phyloP scores from a whole-genome alignment of 2,888 invertebrate species.

The Lamproptera curius region DNA sequence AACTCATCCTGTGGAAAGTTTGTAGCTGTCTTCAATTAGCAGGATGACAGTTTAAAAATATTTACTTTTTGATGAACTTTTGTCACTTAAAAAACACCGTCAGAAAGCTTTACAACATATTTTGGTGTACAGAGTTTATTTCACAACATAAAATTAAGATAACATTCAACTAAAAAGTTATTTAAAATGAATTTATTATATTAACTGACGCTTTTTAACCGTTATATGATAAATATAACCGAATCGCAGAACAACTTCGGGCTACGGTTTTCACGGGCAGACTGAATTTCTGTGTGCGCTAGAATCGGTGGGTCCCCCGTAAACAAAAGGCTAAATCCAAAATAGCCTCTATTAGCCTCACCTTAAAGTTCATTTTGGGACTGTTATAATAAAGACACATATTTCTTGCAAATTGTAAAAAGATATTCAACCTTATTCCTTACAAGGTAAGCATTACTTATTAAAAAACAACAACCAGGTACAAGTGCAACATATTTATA shows the following conservation, averaged over 20 bases:
- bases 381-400: neutral
- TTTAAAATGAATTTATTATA: no score
- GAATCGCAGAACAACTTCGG: constrained; percentile 34
- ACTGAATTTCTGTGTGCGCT: constrained; percentile 38
- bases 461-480: no score
- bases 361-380: constrained; percentile 17
- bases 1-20: constrained; percentile 26
- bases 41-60: neutral
- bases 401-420: neutral
- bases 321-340: neutral
- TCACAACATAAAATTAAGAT: no score
- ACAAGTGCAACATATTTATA: no score
- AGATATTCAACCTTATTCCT: constrained; percentile 7
- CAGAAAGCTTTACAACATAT: no score
- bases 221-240: constrained; percentile 20
- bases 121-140: no score
- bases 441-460: neutral
- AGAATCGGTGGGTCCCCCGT: constrained; percentile 21
- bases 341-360: neutral
- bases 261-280: constrained; percentile 39
- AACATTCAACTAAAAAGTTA: no score
- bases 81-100: no score
- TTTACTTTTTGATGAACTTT: neutral
- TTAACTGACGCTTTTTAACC: constrained; percentile 21
- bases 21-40: neutral